phyloP scores from a whole-genome alignment of 1,140 invertebrate species.

The Pogonomyrmex californicus region DNA sequence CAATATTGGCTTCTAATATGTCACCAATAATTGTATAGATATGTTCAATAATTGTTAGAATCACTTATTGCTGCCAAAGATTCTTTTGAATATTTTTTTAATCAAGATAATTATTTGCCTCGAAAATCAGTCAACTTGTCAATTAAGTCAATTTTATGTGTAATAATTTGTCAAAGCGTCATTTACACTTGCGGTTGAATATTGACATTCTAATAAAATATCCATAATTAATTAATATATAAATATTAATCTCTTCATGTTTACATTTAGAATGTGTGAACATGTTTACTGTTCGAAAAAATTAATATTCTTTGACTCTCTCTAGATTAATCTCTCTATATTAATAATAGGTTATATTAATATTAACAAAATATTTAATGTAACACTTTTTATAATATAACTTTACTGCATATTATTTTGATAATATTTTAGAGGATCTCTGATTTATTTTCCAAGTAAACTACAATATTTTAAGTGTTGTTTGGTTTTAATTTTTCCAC shows the following conservation, averaged over 20 bases:
- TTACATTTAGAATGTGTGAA: neutral
- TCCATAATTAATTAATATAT: constrained; percentile 15
- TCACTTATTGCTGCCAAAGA: neutral
- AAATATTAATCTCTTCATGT: neutral
- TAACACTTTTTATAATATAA: too few species aligned
- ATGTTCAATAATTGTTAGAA: neutral
- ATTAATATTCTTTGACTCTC: neutral
- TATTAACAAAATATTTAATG: too few species aligned
- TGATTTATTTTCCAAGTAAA: neutral
- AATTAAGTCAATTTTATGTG: constrained; percentile 22
- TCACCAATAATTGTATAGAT: neutral
- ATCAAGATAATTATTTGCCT: neutral
- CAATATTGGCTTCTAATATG: neutral
- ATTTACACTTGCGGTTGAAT: neutral
- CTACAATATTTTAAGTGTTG: neutral
- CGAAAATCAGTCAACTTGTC: neutral
- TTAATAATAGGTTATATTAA: too few species aligned
- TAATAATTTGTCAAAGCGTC: constrained; percentile 1
- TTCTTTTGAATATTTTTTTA: neutral
- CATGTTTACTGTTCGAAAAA: neutral
- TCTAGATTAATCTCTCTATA: too few species aligned
- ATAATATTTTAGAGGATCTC: neutral
- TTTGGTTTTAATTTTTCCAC: neutral
- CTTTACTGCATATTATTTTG: too few species aligned
- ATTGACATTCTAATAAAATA: neutral